Base-by-base conservation (phyloP, 2,888 invertebrate species). In the Acanthosoma haemorrhoidale region DNA sequence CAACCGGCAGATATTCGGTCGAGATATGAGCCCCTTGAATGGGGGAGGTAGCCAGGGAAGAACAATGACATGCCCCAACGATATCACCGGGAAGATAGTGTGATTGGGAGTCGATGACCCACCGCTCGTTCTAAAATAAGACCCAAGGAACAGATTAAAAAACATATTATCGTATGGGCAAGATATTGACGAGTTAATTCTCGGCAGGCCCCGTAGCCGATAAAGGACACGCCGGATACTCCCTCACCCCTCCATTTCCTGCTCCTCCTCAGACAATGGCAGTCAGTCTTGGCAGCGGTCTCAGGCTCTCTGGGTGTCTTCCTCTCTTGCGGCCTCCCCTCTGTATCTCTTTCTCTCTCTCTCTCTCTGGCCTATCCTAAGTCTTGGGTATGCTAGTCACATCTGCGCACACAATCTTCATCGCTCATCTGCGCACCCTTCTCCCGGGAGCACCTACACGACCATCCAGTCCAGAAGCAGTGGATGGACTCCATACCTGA, bases 211-310 rank as follows among this genome's bases (percentile, higher is more conserved):
- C 25, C 11, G 11, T 13, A 25, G n/a, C 51, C 25, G 51, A 51
- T 51, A 51, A 51, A 51, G 51, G 51, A 25, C 29, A 51, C 25
- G 51, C 51, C 51, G 51, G 51, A 51, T 25, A 51, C 51, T 51
- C 51, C 51, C 25, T 51, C 51, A 25, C 51, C 51, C 51, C 51
- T 51, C 51, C 51, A 51, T 51, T 51, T 51, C 51, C 51, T 51
- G 51, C 51, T 13, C 25, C 51, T 25, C 25, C 51, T 25, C 21
- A 21, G 51, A 51, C 51, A 51, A 51, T 51, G 51, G 51, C n/a
- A 51, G 51, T 13, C 51, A 51, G 51, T 51, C 51, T 51, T 51
- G 51, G 51, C 25, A 51, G 51, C 51, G 9, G n/a, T 6, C 51
- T 51, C 51, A n/a, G 21, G 13, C 51, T 13, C 51, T n/a, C n/a